A percentile compares a stretch with the other conserved stretches of the same genome.
These are phyloP conservation scores for Fregata magnificens DNA, from an alignment of 2,113 vertebrate species.

Conservation along the genomic window DNA sequence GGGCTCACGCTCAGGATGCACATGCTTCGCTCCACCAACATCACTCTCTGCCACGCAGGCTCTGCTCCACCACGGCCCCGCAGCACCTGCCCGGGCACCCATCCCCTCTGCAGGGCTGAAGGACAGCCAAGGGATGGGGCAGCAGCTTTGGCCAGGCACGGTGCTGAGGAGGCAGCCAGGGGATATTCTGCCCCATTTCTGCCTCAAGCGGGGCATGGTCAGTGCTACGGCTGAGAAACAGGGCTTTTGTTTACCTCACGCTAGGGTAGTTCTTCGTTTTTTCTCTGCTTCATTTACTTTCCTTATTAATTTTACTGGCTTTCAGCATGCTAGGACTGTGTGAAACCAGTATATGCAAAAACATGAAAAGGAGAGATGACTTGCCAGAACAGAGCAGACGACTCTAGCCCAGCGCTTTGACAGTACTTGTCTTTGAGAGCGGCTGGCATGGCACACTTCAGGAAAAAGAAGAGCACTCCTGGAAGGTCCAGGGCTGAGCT, in stretches of 20 bases:
- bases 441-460: background rate
- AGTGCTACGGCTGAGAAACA: background rate
- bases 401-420: background rate
- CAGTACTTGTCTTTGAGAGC: background rate
- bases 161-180: background rate
- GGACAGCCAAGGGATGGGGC: background rate
- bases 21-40: background rate
- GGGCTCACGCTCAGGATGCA: background rate
- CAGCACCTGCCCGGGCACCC: background rate
- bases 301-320: constrained; percentile 34
- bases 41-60: fast-evolving
- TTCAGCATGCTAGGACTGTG: background rate
- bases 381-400: background rate
- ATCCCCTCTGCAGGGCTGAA: background rate
- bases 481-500: background rate
- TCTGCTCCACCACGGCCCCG: background rate
- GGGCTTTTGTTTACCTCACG: constrained; percentile 32
- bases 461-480: background rate
- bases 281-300: constrained; percentile 48
- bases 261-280: background rate
- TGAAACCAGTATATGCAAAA: constrained; percentile 59
- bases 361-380: background rate
- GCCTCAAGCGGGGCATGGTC: fast-evolving
- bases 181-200: background rate
- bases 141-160: background rate